Percentiles rank a stretch among this genome's conserved stretches.
phyloP scores from a whole-genome alignment of 2,113 vertebrate species.

The Dicrurus megarhynchus region DNA sequence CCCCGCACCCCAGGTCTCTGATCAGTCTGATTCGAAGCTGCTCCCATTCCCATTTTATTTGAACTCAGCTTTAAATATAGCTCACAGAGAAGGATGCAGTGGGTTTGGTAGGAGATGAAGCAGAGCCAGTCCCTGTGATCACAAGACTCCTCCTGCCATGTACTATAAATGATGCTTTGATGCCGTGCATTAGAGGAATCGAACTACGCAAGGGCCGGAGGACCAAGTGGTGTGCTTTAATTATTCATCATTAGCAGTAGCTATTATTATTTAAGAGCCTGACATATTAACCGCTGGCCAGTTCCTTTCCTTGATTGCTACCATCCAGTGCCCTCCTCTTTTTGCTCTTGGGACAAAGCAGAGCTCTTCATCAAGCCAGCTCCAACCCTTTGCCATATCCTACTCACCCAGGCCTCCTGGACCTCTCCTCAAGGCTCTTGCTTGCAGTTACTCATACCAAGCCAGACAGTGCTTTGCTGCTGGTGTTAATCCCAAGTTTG shows the following conservation, averaged over 20 bases:
- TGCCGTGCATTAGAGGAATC: neutral
- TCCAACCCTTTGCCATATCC: neutral
- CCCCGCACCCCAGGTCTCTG: neutral
- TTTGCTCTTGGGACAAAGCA: neutral
- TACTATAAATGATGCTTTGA: neutral
- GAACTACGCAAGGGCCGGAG: neutral
- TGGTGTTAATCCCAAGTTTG: neutral
- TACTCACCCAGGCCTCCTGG: neutral
- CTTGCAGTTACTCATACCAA: neutral
- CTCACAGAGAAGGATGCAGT: neutral
- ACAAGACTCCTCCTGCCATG: neutral
- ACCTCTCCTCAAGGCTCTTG: neutral
- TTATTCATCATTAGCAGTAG: conserved; percentile 1
- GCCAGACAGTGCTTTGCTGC: neutral
- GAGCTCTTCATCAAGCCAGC: neutral
- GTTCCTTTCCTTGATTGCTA: neutral
- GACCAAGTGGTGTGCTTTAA: neutral
- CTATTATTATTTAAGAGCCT: conserved; percentile 4
- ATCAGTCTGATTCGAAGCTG: neutral
- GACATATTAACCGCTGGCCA: neutral
- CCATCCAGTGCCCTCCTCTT: neutral
- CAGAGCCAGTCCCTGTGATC: neutral
- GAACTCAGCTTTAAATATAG: neutral
- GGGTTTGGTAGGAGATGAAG: neutral
- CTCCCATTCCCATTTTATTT: neutral